Percentiles rank a stretch among this genome's conserved stretches.
Evolutionary conservation across 2,888 invertebrate genomes (phyloP).

Genomic region (Piscicola geometra): DNA sequence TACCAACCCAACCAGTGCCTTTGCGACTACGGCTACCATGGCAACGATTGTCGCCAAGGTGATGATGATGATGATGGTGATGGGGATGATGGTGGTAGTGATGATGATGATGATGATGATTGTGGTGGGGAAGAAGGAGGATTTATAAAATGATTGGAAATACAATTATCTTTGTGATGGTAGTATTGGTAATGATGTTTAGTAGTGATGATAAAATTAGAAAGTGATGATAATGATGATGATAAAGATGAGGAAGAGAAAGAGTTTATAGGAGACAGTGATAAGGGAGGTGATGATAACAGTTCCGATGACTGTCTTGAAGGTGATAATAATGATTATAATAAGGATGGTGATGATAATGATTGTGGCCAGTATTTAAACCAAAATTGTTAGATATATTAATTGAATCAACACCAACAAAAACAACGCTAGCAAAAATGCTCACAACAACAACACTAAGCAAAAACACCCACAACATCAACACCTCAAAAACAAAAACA

Average conservation of each 20-base stretch:
- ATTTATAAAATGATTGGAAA: slow-evolving; percentile 10
- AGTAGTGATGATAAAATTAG: slow-evolving; percentile 19
- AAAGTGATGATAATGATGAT: slow-evolving; percentile 7
- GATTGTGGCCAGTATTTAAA: too few relatives aligned
- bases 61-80: slow-evolving; percentile 43
- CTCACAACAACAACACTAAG: too few relatives aligned
- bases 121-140: not conserved
- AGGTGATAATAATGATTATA: slow-evolving; percentile 5
- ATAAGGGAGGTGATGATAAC: not conserved
- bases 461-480: too few relatives aligned
- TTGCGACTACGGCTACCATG: slow-evolving; percentile 79
- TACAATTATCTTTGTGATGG: slow-evolving; percentile 21
- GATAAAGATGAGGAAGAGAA: not conserved
- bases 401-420: too few relatives aligned
- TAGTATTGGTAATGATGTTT: slow-evolving; percentile 27
- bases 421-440: too few relatives aligned
- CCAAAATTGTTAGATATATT: too few relatives aligned
- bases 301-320: not conserved
- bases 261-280: not conserved
- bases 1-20: slow-evolving; percentile 79
- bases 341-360: too few relatives aligned
- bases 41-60: slow-evolving; percentile 76
- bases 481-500: not conserved
- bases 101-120: slow-evolving; percentile 30
- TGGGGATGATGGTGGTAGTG: slow-evolving; percentile 26